These are phyloP conservation scores for Drosophila nannoptera DNA, from an alignment of 1,140 invertebrate genomes.

Conservation along the genomic window DNA sequence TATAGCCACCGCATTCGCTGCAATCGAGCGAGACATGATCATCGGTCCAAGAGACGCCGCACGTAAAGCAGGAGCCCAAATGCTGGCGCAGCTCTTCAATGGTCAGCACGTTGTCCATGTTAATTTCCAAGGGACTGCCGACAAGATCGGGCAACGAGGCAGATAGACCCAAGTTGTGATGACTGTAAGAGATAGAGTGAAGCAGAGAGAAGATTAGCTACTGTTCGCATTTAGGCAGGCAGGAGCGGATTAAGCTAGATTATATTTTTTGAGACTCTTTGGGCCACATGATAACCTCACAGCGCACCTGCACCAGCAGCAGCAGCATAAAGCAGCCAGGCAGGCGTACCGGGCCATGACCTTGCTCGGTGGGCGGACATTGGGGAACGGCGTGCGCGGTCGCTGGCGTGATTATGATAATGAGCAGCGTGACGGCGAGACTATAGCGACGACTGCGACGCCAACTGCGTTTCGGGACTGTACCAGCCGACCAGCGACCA, in stretches of 20 bases:
- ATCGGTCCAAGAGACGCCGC: conserved; percentile 90
- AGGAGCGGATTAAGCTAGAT: background rate
- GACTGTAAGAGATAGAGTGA: conserved; percentile 52
- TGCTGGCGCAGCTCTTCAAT: conserved; percentile 87
- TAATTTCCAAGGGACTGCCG: conserved; percentile 75
- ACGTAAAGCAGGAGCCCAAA: conserved; percentile 87
- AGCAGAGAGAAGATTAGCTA: conserved; percentile 20
- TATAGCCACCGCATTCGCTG: conserved; percentile 90
- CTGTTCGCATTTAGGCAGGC: background rate
- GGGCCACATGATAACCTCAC: background rate
- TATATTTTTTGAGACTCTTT: background rate
- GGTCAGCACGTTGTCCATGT: conserved; percentile 81
- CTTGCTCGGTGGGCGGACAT: conserved; percentile 38
- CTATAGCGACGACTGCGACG: background rate
- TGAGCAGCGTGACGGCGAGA: conserved; percentile 39
- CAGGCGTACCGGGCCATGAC: conserved; percentile 33
- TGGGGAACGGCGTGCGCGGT: conserved; percentile 6
- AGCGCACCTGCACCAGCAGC: conserved; percentile 25
- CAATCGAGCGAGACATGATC: conserved; percentile 89
- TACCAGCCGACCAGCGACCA: conserved; percentile 34
- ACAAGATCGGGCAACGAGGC: conserved; percentile 77
- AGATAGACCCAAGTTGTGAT: conserved; percentile 74
- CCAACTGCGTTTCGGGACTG: conserved; percentile 38
- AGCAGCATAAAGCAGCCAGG: conserved; percentile 14
- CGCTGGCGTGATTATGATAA: conserved; percentile 72